Evolutionary conservation across 2,797 vertebrate genomes (phyloP), one percentile per base, ranked within the genome.

Genomic region (Rhabdomys pumilio): DNA sequence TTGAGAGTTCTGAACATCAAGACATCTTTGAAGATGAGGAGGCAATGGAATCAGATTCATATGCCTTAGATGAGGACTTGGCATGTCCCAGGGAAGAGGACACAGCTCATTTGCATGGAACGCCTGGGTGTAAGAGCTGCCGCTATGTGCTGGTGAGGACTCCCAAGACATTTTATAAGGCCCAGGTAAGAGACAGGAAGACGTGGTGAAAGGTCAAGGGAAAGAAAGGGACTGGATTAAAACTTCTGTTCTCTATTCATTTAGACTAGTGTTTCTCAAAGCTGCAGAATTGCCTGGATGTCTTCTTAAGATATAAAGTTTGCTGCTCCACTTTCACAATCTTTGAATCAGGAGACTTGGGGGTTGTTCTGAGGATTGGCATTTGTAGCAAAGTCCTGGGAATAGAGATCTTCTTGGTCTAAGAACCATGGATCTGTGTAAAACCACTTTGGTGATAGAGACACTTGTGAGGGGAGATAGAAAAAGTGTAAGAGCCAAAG

Each of bases 51-150:
- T 92, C 72, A 1, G 87, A 96, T 77, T 73, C 38, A 92, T 73
- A 96, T 98, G 90, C 97, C 97, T 98, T 59, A 29, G 87, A 89
- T 0, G 6, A 67, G n/a, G 29, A 76, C 20, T 8, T 86, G 14
- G 84, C 20, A 82, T 96, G 95, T 13, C 95, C 97, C 44, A 59
- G 2, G 13, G 61, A 94, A 72, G 97, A 96, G 73, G 94, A 96
- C 6, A 65, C 26, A 2, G 19, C 88, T 53, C 29, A 26, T 4
- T 0, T 91, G 0, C 6, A 5, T 2, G 90, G 80, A 9, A 12
- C 14, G 26, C 61, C 92, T 14, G 72, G 10, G 20, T 91, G 72
- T 69, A 81, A 50, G 47, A 44, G 19, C 15, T 90, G 79, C 12
- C 47, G 0, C 2, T 93, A 80, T 19, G 0, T 12, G 31, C 13